A percentile compares a stretch with the other conserved stretches of the same genome.
Evolutionary conservation across 2,797 vertebrate species (phyloP).

Genomic region (Sphenopsis melanotis): DNA sequence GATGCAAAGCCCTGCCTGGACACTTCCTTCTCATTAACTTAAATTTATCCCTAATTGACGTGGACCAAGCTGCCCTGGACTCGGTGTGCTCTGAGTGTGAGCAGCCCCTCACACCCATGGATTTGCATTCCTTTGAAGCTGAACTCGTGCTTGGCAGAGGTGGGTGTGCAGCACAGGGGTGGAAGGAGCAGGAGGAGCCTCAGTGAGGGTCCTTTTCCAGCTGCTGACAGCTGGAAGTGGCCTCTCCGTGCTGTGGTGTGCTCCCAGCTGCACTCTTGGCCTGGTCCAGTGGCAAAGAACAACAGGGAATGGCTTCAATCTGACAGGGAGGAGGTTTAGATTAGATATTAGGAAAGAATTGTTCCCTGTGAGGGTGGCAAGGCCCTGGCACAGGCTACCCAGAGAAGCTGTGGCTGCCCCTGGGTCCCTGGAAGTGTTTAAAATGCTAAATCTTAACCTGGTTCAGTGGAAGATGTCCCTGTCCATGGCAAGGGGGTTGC

Average conservation of each 20-base stretch:
- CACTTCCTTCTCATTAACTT: conserved; percentile 28
- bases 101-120: not conserved
- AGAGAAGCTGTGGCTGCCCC: not conserved
- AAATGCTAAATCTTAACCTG: not conserved
- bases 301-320: not conserved
- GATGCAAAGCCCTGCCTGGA: conserved; percentile 21
- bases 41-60: conserved; percentile 2
- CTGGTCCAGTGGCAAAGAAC: not conserved
- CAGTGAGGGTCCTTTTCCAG: fast-evolving
- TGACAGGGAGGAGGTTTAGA: not conserved
- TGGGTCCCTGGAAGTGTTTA: not conserved
- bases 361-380: not conserved
- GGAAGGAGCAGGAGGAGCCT: not conserved
- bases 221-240: fast-evolving
- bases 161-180: fast-evolving
- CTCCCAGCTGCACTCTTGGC: not conserved
- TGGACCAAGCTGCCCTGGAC: not conserved
- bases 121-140: not conserved
- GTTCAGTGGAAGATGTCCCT: not conserved
- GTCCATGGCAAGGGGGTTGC: too few relatives aligned
- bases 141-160: not conserved
- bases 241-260: fast-evolving
- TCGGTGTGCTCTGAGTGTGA: not conserved
- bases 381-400: not conserved
- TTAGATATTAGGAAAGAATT: not conserved